Conservation (phyloP, 2,888 invertebrate species). For the Therioaphis trifolii region DNA sequence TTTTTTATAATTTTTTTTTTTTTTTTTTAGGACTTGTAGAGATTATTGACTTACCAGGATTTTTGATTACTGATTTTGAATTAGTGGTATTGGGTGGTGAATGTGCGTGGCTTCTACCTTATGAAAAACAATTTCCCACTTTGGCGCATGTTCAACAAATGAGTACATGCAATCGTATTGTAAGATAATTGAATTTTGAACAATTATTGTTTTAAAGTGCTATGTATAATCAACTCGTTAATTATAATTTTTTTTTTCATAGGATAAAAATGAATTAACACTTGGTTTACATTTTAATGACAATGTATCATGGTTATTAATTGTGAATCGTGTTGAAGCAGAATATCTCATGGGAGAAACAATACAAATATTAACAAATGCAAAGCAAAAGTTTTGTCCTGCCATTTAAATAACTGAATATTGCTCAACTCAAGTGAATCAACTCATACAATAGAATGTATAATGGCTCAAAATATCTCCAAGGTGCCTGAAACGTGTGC, state of each 20-base stretch:
- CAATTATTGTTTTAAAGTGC: not conserved
- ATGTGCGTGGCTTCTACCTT: conserved; percentile 49
- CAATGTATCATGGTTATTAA: conserved; percentile 46
- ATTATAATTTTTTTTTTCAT: not conserved
- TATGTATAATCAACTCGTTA: not conserved
- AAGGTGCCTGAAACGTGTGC: not conserved
- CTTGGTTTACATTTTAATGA: conserved; percentile 33
- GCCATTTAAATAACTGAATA: conserved; percentile 15
- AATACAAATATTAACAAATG: conserved; percentile 34
- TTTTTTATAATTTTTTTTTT: not conserved
- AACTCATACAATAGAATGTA: not conserved
- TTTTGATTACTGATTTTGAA: conserved; percentile 55
- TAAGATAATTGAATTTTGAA: not conserved
- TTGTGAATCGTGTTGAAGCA: conserved; percentile 40
- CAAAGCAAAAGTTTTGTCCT: conserved; percentile 34
- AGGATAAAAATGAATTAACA: conserved; percentile 49
- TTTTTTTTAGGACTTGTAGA: conserved; percentile 53
- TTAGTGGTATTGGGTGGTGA: conserved; percentile 47
- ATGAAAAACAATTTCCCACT: conserved; percentile 48
- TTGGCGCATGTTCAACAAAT: conserved; percentile 43
- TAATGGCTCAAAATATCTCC: conserved; percentile 27
- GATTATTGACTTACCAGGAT: conserved; percentile 35
- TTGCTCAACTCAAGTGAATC: conserved; percentile 41
- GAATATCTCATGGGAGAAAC: conserved; percentile 15
- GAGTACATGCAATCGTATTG: conserved; percentile 13